Evolutionary conservation across 2,888 invertebrate genomes (phyloP).

Genomic region (Sphinx pinastri): DNA sequence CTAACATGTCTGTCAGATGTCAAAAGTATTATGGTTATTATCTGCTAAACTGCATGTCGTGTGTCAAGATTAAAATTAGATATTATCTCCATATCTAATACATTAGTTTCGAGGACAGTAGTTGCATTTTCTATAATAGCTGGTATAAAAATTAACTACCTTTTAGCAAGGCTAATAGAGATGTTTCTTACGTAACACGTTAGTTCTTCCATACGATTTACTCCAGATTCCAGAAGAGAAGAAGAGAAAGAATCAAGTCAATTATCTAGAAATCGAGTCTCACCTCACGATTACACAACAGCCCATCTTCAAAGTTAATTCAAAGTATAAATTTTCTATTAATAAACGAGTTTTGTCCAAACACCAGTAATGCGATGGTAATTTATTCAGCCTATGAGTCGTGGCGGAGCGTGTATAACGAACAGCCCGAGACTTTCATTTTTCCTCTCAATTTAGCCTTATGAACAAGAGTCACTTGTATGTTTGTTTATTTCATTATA

Average conservation of each 20-base stretch:
- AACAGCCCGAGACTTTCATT: conserved; percentile 58
- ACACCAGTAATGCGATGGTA: conserved; percentile 57
- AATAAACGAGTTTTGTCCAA: conserved; percentile 53
- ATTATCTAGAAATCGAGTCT: background rate
- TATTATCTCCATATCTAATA: no score
- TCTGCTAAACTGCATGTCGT: no score
- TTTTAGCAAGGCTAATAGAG: no score
- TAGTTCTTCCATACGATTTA: no score
- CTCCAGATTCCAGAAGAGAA: no score
- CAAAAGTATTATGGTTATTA: no score
- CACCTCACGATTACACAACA: background rate
- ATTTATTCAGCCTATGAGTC: conserved; percentile 67
- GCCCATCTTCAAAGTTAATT: conserved; percentile 43
- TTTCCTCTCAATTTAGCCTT: conserved; percentile 65
- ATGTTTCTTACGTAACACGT: no score
- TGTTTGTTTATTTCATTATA: conserved; percentile 44
- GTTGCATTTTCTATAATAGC: no score
- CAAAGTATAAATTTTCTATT: conserved; percentile 63
- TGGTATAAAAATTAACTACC: no score
- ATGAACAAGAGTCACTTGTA: conserved; percentile 50
- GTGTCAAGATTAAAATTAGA: no score
- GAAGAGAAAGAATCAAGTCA: background rate
- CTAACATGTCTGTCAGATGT: no score
- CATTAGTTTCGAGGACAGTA: no score
- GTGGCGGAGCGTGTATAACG: conserved; percentile 57